Conservation (phyloP, 2,888 invertebrate species). For the Mythimna impura region DNA sequence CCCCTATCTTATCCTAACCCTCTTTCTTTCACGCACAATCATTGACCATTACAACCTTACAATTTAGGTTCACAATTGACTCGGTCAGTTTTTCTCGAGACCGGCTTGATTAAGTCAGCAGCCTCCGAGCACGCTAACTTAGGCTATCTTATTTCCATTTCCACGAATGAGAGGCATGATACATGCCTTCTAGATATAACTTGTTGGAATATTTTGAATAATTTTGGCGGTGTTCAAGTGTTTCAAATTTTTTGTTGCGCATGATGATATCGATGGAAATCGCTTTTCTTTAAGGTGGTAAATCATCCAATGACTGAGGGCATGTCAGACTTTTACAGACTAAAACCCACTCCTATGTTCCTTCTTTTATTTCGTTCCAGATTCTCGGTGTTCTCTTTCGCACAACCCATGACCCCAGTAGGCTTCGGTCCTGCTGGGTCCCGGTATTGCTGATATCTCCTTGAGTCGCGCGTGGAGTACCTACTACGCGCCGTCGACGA, state of each 20-base stretch:
- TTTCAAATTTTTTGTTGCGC: neutral
- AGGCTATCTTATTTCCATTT: conserved; percentile 46
- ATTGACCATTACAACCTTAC: conserved; percentile 22
- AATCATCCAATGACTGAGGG: too few relatives aligned
- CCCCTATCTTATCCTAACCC: conserved; percentile 11
- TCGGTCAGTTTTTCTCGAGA: conserved; percentile 56
- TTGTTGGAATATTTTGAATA: conserved; percentile 47
- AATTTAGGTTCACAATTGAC: conserved; percentile 44
- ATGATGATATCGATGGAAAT: neutral
- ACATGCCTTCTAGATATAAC: conserved; percentile 25
- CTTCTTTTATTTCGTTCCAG: too few relatives aligned
- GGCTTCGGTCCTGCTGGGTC: too few relatives aligned
- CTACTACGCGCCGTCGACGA: too few relatives aligned
- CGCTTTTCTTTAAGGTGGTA: too few relatives aligned
- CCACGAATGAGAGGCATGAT: conserved; percentile 37
- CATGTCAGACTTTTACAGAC: too few relatives aligned
- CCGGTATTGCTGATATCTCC: too few relatives aligned
- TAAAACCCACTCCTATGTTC: too few relatives aligned
- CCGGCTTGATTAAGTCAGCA: conserved; percentile 61
- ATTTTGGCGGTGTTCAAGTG: conserved; percentile 16
- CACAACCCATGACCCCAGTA: too few relatives aligned
- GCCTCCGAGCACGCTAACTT: conserved; percentile 19
- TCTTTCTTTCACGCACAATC: conserved; percentile 10
- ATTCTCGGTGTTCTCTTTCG: too few relatives aligned
- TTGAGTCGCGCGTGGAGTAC: too few relatives aligned